Evolutionary conservation across 2,113 vertebrate species (phyloP).

Genomic region (Balaenoptera acutorostrata): DNA sequence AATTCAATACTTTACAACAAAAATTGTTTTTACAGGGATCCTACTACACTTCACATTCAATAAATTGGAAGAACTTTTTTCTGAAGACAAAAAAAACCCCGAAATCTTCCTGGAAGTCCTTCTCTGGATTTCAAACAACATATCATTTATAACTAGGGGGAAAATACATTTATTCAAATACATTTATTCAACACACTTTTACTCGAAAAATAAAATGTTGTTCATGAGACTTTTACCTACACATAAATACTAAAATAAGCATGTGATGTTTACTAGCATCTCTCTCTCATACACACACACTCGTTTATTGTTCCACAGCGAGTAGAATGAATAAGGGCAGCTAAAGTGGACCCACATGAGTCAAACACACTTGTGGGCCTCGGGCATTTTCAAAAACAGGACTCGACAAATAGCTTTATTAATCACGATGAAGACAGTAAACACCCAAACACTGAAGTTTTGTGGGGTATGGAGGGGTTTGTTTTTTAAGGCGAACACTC

Average conservation of each 20-base stretch:
- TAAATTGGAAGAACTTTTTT: neutral
- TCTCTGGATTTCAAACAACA: neutral
- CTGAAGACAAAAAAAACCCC: constrained; percentile 9
- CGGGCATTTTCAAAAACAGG: neutral
- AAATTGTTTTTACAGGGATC: neutral
- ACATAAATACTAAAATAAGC: neutral
- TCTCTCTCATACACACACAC: neutral
- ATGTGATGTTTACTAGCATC: neutral
- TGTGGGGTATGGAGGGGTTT: neutral
- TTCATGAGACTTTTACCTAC: neutral
- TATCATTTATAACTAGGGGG: neutral
- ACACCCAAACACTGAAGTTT: neutral
- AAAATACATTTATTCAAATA: neutral
- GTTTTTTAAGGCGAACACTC: neutral
- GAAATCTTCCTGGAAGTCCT: neutral
- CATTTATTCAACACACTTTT: neutral
- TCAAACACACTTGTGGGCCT: constrained; percentile 33
- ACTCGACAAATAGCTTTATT: neutral
- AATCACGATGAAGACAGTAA: neutral
- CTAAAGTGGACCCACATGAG: neutral
- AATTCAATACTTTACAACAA: neutral
- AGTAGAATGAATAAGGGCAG: neutral
- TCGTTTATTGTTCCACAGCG: neutral
- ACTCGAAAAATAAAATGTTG: neutral
- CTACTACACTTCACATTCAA: neutral